Base-by-base conservation (phyloP, 2,888 invertebrate genomes). In the Dascillus cervinus region DNA sequence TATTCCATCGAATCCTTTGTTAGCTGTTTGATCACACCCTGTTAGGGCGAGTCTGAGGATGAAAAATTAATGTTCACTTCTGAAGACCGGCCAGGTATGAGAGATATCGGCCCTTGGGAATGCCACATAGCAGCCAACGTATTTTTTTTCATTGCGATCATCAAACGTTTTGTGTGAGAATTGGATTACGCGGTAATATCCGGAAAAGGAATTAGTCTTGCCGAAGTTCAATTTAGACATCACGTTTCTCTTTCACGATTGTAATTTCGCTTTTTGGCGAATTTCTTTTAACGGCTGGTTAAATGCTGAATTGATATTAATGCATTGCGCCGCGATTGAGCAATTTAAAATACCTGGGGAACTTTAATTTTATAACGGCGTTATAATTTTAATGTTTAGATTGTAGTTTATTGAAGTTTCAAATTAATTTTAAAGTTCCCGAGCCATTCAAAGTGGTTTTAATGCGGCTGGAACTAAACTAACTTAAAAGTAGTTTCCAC, bases 41-140 rank as follows among this genome's bases (percentile, higher is more conserved):
- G 40, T 43, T 40, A 40, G 36, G 33, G 36, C 36, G 24, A 35
- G 28, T 29, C 35, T n/a, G 22, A 32, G 39, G 32, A 39, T 39
- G 35, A 39, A 39, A 39, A 39, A 39, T 39, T 39, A 35, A 39
- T 35, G 39, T 29, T 39, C 32, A 32, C 17, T 27, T 32, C 27
- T 34, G 34, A 28, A 21, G 34, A n/a, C 26, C 34, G 34, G 24
- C 34, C 39, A 39, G 39, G 39, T 39, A 39, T 35, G 42, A 45
- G 40, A 45, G 39, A 43, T 43, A 30, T 37, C 41, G 41, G 44
- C 44, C 42, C 42, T 42, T 43, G 42, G 42, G 42, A 45, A 41
- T 41, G 41, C 39, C 32, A 15, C 33, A 29, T 32, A 28, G 29
- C 26, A 33, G 31, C 28, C 31, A 28, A 31, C 33, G 34, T 34